phyloP scores from a whole-genome alignment of 2,888 invertebrate species.

The Tipula helvola region DNA sequence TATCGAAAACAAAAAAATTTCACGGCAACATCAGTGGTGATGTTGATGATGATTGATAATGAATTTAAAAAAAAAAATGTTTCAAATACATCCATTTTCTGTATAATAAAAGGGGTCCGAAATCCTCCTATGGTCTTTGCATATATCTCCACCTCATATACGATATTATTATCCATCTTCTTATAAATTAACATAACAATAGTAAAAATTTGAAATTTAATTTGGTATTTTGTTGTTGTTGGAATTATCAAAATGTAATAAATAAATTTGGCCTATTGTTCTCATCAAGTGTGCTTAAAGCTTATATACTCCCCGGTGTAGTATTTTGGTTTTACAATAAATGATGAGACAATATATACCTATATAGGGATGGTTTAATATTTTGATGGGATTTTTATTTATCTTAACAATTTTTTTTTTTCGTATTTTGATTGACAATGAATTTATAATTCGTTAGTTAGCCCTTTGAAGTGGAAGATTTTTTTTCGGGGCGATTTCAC shows the following conservation, averaged over 20 bases:
- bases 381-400: not conserved
- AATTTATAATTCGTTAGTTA: not conserved
- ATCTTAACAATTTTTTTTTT: not conserved
- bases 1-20: not conserved
- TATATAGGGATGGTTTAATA: not conserved
- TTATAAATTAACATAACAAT: not conserved
- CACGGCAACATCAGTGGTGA: conserved; percentile 4
- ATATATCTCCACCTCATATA: not conserved
- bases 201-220: not conserved
- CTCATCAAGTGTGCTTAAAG: not conserved
- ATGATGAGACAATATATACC: not conserved
- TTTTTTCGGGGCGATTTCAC: not conserved
- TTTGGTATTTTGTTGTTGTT: not conserved
- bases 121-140: not conserved
- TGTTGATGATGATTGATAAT: conserved; percentile 4
- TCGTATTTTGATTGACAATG: not conserved
- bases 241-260: conserved; percentile 4
- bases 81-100: not conserved
- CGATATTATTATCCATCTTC: not conserved
- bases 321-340: not conserved
- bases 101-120: not conserved
- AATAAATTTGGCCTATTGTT: not conserved
- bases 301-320: not conserved
- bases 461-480: not conserved
- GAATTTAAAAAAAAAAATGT: not conserved